A percentile compares a stretch with the other conserved stretches of the same genome.
Conservation (phyloP, 64 coral and sea anemone species). For the Dendronephthya gigantea region DNA sequence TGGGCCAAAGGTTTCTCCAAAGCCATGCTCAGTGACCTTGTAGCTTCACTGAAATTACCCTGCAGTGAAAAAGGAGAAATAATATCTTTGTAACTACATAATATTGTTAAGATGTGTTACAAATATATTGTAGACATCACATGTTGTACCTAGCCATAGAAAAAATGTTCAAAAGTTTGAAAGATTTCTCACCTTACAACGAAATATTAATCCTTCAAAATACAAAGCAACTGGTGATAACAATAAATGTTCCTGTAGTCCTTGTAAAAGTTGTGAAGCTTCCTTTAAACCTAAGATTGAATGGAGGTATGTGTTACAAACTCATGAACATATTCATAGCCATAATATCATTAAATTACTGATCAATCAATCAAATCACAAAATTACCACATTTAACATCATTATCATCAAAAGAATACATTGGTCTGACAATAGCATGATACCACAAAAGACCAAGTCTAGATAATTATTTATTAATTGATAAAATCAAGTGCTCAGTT, state of each 20-base stretch:
- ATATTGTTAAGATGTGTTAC: too few relatives aligned
- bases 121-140: too few relatives aligned
- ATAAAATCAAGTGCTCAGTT: too few relatives aligned
- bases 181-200: not conserved
- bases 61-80: not conserved
- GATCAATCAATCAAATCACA: not conserved
- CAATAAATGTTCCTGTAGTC: not conserved
- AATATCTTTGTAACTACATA: too few relatives aligned
- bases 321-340: too few relatives aligned
- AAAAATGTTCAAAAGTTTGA: not conserved
- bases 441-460: slow-evolving; percentile 85
- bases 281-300: not conserved
- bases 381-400: not conserved
- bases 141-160: not conserved
- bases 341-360: not conserved
- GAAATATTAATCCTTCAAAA: not conserved
- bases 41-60: not conserved
- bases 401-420: slow-evolving; percentile 76
- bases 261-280: not conserved
- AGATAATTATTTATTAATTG: not conserved
- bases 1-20: not conserved
- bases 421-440: slow-evolving; percentile 78
- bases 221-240: not conserved
- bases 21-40: not conserved
- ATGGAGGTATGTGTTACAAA: too few relatives aligned